A percentile compares a stretch with the other conserved stretches of the same genome.
phyloP scores from a whole-genome alignment of 1,140 invertebrate species.

The Nasonia longicornis region DNA sequence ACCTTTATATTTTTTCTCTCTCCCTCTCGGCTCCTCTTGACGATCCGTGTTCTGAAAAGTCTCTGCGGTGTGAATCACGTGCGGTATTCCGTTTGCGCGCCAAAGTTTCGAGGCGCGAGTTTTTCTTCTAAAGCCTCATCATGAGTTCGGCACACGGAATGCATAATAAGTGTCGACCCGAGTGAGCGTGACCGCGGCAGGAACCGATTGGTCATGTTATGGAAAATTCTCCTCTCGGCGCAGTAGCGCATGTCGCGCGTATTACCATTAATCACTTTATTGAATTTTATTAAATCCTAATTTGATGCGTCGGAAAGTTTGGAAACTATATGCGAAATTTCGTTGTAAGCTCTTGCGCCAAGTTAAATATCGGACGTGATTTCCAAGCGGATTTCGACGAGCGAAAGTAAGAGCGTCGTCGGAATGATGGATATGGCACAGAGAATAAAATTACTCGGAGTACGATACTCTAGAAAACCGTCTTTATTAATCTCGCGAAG shows the following conservation, averaged over 20 bases:
- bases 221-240: neutral
- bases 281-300: neutral
- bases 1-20: too few relatives aligned
- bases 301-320: neutral
- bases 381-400: neutral
- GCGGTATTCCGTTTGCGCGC: neutral
- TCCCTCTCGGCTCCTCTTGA: too few relatives aligned
- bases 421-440: neutral
- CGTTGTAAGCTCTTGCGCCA: neutral
- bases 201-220: slow-evolving; percentile 15
- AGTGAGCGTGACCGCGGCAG: too few relatives aligned
- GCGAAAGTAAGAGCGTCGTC: neutral
- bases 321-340: neutral
- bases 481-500: neutral
- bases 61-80: too few relatives aligned
- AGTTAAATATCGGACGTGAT: too few relatives aligned
- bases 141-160: slow-evolving; percentile 15
- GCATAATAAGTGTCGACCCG: slow-evolving; percentile 1
- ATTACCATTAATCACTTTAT: slow-evolving; percentile 9
- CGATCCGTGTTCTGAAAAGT: too few relatives aligned
- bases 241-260: neutral
- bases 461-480: neutral
- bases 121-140: slow-evolving; percentile 17
- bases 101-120: neutral
- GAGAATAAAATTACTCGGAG: neutral